phyloP scores from a whole-genome alignment of 1,140 invertebrate species.

The Drosophila albomicans region DNA sequence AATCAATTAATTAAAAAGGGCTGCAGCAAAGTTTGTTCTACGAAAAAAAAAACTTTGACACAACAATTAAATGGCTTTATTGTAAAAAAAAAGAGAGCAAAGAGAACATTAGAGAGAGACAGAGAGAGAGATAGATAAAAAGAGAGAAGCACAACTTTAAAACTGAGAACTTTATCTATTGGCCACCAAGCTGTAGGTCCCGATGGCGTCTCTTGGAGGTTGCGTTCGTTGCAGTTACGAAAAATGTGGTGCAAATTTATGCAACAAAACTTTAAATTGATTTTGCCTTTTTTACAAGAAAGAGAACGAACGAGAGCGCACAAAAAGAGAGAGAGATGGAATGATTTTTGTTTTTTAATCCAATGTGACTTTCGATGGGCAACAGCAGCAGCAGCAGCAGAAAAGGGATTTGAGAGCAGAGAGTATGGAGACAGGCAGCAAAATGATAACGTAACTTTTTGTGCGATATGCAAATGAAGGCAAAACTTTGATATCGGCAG shows the following conservation, averaged over 20 bases:
- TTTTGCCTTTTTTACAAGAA: conserved; percentile 51
- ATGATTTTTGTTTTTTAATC: conserved; percentile 54
- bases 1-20: conserved; percentile 63
- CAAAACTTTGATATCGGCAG: conserved; percentile 57
- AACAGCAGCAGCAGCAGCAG: conserved; percentile 4
- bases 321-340: background rate
- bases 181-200: background rate
- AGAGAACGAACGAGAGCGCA: conserved; percentile 4
- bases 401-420: conserved; percentile 45
- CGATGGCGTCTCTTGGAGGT: background rate
- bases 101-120: background rate
- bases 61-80: conserved; percentile 54
- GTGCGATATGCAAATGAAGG: conserved; percentile 60
- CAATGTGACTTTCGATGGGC: conserved; percentile 53
- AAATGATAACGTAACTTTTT: conserved; percentile 65
- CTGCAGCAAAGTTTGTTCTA: conserved; percentile 12
- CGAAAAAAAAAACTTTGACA: conserved; percentile 25
- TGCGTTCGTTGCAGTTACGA: conserved; percentile 39
- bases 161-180: conserved; percentile 45
- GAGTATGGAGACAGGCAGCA: conserved; percentile 17
- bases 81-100: conserved; percentile 34
- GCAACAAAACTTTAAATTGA: conserved; percentile 78
- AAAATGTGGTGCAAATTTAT: conserved; percentile 74
- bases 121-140: background rate
- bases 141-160: conserved; percentile 12